phyloP scores from a whole-genome alignment of 2,797 vertebrate species.

The Pangasius sanitwongsei region DNA sequence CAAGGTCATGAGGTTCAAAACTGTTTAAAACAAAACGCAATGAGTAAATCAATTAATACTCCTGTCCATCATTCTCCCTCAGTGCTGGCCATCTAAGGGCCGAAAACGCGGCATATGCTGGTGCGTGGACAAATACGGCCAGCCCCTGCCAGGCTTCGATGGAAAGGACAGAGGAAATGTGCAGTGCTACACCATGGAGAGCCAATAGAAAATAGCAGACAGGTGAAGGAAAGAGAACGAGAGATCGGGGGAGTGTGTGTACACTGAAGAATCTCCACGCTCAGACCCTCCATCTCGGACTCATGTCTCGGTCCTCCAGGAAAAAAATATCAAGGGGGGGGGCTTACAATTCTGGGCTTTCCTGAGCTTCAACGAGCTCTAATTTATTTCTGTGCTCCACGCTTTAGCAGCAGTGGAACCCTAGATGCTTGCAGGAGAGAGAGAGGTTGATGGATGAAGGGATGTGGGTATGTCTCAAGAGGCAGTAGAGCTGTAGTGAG shows the following conservation, averaged over 20 bases:
- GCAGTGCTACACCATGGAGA: slow-evolving; percentile 82
- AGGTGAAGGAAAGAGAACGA: background rate
- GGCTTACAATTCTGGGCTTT: slow-evolving; percentile 28
- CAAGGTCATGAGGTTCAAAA: slow-evolving; percentile 5
- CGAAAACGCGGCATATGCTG: slow-evolving; percentile 93
- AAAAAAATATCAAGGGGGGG: background rate
- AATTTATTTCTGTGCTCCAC: slow-evolving; percentile 42
- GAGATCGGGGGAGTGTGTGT: slow-evolving; percentile 40
- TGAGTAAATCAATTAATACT: background rate
- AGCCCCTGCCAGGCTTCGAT: slow-evolving; percentile 85
- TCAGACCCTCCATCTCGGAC: slow-evolving; percentile 30
- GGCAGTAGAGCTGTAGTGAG: slow-evolving; percentile 63
- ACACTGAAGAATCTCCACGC: slow-evolving; percentile 26
- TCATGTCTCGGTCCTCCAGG: slow-evolving; percentile 1
- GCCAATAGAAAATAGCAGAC: slow-evolving; percentile 67
- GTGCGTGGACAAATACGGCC: slow-evolving; percentile 96
- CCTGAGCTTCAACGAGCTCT: slow-evolving; percentile 17
- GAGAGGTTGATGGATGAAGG: slow-evolving; percentile 58
- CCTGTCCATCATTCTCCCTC: slow-evolving; percentile 48
- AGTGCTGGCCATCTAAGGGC: slow-evolving; percentile 95
- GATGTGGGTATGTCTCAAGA: slow-evolving; percentile 65
- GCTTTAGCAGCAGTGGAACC: slow-evolving; percentile 41
- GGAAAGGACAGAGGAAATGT: slow-evolving; percentile 81
- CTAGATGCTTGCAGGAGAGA: slow-evolving; percentile 53
- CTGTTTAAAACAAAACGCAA: background rate